Evolutionary conservation across 1,140 invertebrate genomes (phyloP).

Genomic region (Anadara kagoshimensis): DNA sequence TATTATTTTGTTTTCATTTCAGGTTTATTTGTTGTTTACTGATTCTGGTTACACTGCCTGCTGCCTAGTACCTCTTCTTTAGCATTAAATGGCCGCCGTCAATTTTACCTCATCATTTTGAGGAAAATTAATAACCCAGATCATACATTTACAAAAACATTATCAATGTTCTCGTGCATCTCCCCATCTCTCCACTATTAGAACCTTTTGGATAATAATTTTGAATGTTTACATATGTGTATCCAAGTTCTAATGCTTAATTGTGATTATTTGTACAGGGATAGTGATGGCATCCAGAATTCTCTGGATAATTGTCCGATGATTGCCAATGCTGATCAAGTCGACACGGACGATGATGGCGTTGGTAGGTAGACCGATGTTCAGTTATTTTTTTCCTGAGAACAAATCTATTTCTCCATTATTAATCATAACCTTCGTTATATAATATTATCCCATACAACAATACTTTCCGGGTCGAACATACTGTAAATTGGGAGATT

Average conservation of each 20-base stretch:
- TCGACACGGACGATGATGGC: conserved; percentile 80
- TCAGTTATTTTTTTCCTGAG: no score
- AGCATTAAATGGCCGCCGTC: background rate
- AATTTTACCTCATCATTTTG: background rate
- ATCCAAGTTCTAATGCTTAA: background rate
- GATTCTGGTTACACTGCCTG: background rate
- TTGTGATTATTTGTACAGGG: conserved; percentile 47
- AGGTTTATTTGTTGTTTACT: background rate
- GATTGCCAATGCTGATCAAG: conserved; percentile 85
- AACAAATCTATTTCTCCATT: no score
- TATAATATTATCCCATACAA: no score
- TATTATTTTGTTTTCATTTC: background rate
- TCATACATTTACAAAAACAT: background rate
- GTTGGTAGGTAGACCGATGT: conserved; percentile 45
- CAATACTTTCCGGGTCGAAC: no score
- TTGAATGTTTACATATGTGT: background rate
- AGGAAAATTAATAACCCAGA: background rate
- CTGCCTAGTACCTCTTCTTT: background rate
- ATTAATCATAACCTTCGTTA: no score
- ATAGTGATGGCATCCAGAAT: conserved; percentile 70
- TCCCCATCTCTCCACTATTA: background rate
- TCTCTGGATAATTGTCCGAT: conserved; percentile 88
- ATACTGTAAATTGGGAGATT: no score
- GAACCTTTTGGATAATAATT: background rate
- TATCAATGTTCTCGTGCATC: background rate